Base-by-base conservation (phyloP, 2,888 invertebrate species). In the Nezara viridula region DNA sequence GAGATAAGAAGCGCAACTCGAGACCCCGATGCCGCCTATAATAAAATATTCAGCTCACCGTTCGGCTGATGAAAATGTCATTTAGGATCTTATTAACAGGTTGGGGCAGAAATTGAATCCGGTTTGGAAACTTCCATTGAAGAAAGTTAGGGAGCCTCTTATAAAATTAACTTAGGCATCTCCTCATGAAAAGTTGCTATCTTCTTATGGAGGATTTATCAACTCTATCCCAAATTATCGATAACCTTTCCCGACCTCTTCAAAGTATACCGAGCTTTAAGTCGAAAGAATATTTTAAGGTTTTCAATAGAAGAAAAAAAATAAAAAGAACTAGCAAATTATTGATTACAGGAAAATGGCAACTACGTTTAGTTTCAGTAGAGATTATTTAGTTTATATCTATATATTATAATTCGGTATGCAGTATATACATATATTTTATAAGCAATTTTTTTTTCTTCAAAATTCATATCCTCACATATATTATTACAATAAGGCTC, bases 141-240 rank as follows among this genome's bases (percentile, higher is more conserved):
- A 37, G 19, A 37, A 73, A 73, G 32, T 73, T 73, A 37, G 27
- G 1, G 32, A 21, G 66, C 19, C 66, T 73, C 37, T 73, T 73
- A 73, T 73, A 73, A 73, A 73, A 73, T 73, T 73, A 73, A 73
- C 66, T 73, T 73, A 73, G 66, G 19, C 27, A n/a, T 3, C 9
- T 14, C 21, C 32, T 73, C 66, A 19, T 32, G 32, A 16, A 27
- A 73, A 32, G 32, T 73, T 60, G 7, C 19, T 37, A 73, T 73
- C 66, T 37, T 37, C 66, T 73, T 32, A 73, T 73, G 9, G 66
- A 7, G 66, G 66, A 73, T 73, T 73, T 73, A 37, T 73, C 66
- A 73, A 73, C 66, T 37, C 10, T 73, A 32, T 37, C 66, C 37
- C 7, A 32, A 66, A 73, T 37, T 37, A 37, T 73, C 37, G 32